Evolutionary conservation across 2,888 invertebrate species (phyloP).

Genomic region (Hemicrepidius hirtus): DNA sequence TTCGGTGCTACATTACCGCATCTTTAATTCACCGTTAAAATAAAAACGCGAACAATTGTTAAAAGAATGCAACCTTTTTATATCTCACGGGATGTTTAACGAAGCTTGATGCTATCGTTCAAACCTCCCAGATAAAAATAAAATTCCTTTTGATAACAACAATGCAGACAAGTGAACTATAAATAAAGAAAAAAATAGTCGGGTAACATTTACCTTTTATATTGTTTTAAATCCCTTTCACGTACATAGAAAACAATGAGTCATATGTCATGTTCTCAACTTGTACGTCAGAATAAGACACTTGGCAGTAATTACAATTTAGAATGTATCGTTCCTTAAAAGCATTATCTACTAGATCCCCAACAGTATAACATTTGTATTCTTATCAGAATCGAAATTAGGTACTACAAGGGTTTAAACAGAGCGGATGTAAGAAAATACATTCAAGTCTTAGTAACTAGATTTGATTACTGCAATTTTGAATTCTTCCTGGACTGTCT

Average conservation of each 20-base stretch:
- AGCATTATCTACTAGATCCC: no score
- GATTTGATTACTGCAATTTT: no score
- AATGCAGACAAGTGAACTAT: constrained; percentile 15
- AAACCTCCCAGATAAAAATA: constrained; percentile 6
- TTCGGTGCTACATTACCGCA: constrained; percentile 3
- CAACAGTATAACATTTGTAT: no score
- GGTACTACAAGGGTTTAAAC: no score
- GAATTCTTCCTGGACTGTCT: no score
- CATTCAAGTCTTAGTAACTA: no score
- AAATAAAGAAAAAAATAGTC: constrained; percentile 22
- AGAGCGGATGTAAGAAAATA: no score
- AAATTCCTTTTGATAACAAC: constrained; percentile 14
- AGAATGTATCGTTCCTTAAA: no score
- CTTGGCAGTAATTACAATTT: background rate
- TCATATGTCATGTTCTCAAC: constrained; percentile 31
- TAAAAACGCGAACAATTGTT: background rate
- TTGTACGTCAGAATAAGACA: constrained; percentile 22
- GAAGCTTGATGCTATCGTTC: background rate
- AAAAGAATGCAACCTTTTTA: no score
- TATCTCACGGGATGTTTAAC: no score
- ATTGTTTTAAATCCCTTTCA: constrained; percentile 23
- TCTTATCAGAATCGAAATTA: no score
- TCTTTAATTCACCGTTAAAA: no score
- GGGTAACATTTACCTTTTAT: constrained; percentile 22
- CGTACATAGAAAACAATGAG: constrained; percentile 26